Base-by-base conservation (phyloP, 2,797 vertebrate species). In the Gymnoscopelus microlampas region DNA sequence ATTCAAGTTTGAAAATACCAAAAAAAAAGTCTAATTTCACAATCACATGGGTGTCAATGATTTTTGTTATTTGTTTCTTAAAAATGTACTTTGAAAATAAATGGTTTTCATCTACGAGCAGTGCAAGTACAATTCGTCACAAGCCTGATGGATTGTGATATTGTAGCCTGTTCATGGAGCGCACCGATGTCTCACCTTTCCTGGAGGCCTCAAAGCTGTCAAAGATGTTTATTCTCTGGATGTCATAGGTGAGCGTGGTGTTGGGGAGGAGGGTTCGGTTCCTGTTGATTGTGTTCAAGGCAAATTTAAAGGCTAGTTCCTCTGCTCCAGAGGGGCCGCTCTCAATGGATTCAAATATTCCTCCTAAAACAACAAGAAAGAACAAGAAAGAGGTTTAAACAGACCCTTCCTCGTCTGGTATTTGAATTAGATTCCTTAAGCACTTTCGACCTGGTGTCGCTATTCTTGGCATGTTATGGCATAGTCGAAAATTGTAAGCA, bases 151-250 rank as follows among this genome's bases (percentile, higher is more conserved):
- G 39, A 44, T 8, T 44, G 39, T 44, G 39, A 44, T 8, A 44
- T 44, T 44, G 39, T 44, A 44, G 9, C 39, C 39, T 44, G 8
- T 1, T 9, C 39, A 39, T 39, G 39, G 39, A 44, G 39, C 39
- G 39, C 39, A 44, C 39, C 8, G 10, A 44, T 4, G 15, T 26
- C 70, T 93, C 94, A 99, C 98, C 98, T 98, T 98, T 99, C 89
- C 98, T 96, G 59, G 98, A 99, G 84, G 98, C 98, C 92, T 99
- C 98, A 73, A 99, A 99, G 92, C 98, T 99, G 93, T 99, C 98
- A 61, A 98, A 99, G 77, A 99, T 97, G 84, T 99, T 99, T 91
- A 99, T 99, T 94, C 98, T 98, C 93, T 99, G 98, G 78, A 98
- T 99, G 87, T 99, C 98, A 2, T 99, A 99, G 39, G 98, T 99